Base-by-base conservation (phyloP, 2,797 vertebrate genomes). In the Poeciliopsis paucimaculata region DNA sequence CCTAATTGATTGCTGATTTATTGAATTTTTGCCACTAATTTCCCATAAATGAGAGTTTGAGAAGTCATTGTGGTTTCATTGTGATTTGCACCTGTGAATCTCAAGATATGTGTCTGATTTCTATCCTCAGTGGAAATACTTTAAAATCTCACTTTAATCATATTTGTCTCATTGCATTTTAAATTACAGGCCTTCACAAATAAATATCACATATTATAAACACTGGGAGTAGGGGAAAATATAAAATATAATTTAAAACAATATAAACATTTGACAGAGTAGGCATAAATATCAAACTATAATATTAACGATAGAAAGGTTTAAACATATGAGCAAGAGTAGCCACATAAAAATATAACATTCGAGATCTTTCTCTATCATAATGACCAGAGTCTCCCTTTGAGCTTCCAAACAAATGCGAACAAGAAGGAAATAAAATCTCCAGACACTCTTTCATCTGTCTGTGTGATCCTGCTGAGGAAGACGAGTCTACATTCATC, bases 401-500 rank as follows among this genome's bases (percentile, higher is more conserved):
- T 75, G 77, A 76, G 78, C 73, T 83, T 81, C 71, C 77, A 49
- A 84, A 77, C 81, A 73, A 75, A 84, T 72, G 82, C 75, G 70
- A 79, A 86, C 72, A 80, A 84, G 74, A 89, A 45, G 16, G 41
- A 71, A 71, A 66, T 10, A 73, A 81, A 85, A 90, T 76, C 89
- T 86, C 83, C 74, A 83, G 85, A 91, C 76, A 47, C 87, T 85
- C 80, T 71, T 71, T 11, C 47, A 20, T 79, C 89, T 75, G 82
- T 92, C 88, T 88, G 82, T 84, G 88, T 77, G 82, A 90, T 91
- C 92, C 91, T 90, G 89, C 88, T 86, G 80, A 95, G 95, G 95
- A 95, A 96, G 94, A 96, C 95, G 92, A 94, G 86, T 88, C 91
- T 93, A 95, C 95, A 96, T 96, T 96, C 94, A 95, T 91, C 91